Percentiles rank a stretch among this genome's conserved stretches.
Conservation (phyloP, 2,113 vertebrate species). For the Paradisaea rubra region DNA sequence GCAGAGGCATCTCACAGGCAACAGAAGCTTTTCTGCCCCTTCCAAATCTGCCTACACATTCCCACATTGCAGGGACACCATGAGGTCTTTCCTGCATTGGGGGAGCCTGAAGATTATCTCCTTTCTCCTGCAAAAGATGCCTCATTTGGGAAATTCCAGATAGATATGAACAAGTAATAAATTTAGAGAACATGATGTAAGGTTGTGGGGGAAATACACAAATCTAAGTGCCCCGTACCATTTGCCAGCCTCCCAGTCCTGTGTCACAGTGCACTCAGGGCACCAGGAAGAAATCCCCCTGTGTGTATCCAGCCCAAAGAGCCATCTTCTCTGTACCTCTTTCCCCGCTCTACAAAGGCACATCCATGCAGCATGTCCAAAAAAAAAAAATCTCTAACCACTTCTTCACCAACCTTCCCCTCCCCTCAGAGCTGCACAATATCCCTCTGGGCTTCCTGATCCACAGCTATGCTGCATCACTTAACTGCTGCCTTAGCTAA, state of each 20-base stretch:
- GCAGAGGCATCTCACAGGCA: background rate
- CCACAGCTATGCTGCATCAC: background rate
- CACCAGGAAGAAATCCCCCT: background rate
- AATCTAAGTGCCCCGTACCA: accelerated
- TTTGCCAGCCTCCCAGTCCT: background rate
- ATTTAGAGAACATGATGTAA: background rate
- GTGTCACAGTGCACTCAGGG: background rate
- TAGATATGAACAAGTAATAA: background rate
- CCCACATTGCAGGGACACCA: background rate
- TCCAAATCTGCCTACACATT: background rate
- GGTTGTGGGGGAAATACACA: background rate
- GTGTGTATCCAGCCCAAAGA: background rate
- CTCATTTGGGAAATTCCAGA: background rate
- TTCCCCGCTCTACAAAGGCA: background rate
- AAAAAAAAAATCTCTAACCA: background rate
- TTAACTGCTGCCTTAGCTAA: background rate
- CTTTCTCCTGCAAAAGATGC: background rate
- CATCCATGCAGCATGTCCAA: background rate
- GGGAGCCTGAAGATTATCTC: background rate
- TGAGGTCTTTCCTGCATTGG: background rate
- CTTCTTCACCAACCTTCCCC: background rate
- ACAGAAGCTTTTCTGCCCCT: background rate
- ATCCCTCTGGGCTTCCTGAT: background rate
- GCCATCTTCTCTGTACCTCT: background rate
- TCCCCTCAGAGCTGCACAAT: background rate